phyloP scores from a whole-genome alignment of 1,140 invertebrate genomes.

The Listronotus oregonensis region DNA sequence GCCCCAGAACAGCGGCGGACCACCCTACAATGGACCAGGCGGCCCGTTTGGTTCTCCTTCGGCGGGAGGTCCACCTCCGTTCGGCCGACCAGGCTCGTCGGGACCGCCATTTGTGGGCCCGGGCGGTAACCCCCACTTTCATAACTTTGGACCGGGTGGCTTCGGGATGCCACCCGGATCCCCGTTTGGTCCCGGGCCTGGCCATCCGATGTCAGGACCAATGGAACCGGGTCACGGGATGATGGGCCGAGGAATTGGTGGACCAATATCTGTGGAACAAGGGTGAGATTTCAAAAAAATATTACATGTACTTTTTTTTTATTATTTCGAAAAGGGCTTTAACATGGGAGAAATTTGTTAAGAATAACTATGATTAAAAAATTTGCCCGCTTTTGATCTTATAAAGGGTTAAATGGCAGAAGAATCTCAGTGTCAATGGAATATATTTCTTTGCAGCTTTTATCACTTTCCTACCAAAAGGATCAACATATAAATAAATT shows the following conservation, averaged over 20 bases:
- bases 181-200: slow-evolving; percentile 67
- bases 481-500: too few species aligned
- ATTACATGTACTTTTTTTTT: too few species aligned
- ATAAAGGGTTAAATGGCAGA: too few species aligned
- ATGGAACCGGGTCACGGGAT: slow-evolving; percentile 66
- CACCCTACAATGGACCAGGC: slow-evolving; percentile 69
- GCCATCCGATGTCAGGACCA: slow-evolving; percentile 66
- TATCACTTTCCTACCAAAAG: too few species aligned
- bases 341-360: too few species aligned
- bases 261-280: slow-evolving; percentile 72
- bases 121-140: slow-evolving; percentile 67
- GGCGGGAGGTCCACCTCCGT: slow-evolving; percentile 65
- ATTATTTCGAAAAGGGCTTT: too few species aligned
- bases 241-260: slow-evolving; percentile 66
- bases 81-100: slow-evolving; percentile 70
- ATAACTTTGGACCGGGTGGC: slow-evolving; percentile 64
- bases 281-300: slow-evolving; percentile 60
- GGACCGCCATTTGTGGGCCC: slow-evolving; percentile 70
- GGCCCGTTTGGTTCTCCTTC: slow-evolving; percentile 67
- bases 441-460: too few species aligned
- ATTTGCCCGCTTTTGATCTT: too few species aligned
- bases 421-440: too few species aligned
- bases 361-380: too few species aligned
- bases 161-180: slow-evolving; percentile 74
- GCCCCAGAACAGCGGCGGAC: slow-evolving; percentile 64